Base-by-base conservation (phyloP, 2,113 vertebrate species). In the Vulpes vulpes region DNA sequence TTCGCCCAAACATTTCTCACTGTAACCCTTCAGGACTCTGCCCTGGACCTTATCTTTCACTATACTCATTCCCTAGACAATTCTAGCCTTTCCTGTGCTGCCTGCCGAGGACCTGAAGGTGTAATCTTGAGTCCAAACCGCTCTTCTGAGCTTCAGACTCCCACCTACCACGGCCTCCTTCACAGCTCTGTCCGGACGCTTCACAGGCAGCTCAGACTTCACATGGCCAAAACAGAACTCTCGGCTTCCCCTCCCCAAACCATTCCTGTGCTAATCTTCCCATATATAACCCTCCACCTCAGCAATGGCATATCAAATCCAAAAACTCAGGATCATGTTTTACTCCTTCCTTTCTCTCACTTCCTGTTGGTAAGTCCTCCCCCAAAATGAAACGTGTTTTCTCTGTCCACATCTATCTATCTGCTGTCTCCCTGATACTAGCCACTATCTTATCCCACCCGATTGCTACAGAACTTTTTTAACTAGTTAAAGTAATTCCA, bases 131-230 rank as follows among this genome's bases (percentile, higher is more conserved):
- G 38, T 38, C 43, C 69, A 92, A 10, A 11, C 69, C 79, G 91
- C 23, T 92, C 84, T 85, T 65, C 88, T 78, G 53, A 78, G 60
- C 53, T 92, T 32, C 64, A 92, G 32, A 79, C 71, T 65, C 83
- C 64, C 84, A 43, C 17, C 11, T 27, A n/a, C 22, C 19, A 55
- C 12, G 85, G 35, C 25, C 20, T 80, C 51, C 65, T 32, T 27
- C 25, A 55, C 71, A 94, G 25, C 32, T 74, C 69, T 27, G 27
- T n/a, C 30, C 65, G 57, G 80, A 80, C 43, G 5, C 38, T 85
- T 84, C 35, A 73, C 23, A 74, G 35, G 38, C 16, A 80, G 59
- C 32, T 91, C 51, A 64, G 32, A 43, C 35, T 65, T 79, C 55
- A 64, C n/a, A 30, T 88, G 60, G 30, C 35, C 87, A 30, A 80